Conservation (phyloP, 2,888 invertebrate species). For the Cheilosia vulpina region DNA sequence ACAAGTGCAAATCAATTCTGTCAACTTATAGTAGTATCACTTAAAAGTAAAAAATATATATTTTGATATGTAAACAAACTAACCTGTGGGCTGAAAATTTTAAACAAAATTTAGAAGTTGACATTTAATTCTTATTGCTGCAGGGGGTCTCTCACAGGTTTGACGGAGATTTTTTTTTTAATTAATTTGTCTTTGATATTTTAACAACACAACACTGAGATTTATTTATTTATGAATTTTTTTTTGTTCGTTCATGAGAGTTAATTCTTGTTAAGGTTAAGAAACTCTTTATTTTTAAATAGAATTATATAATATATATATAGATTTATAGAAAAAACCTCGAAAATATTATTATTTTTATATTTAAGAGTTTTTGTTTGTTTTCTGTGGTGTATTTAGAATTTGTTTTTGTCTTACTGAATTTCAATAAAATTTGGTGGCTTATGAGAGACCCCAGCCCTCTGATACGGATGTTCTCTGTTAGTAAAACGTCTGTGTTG, state of each 20-base stretch:
- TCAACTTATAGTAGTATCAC: conserved; percentile 43
- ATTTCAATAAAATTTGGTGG: conserved; percentile 82
- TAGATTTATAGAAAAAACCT: conserved; percentile 31
- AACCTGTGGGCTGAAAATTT: conserved; percentile 82
- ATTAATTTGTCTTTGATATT: conserved; percentile 31
- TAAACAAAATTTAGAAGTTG: conserved; percentile 55
- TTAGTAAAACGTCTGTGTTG: conserved; percentile 93
- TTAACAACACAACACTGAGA: conserved; percentile 65
- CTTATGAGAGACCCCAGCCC: conserved; percentile 92
- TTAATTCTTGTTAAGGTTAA: conserved; percentile 37
- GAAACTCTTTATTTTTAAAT: conserved; percentile 27
- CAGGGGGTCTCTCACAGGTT: conserved; percentile 77
- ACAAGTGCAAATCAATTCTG: conserved; percentile 34
- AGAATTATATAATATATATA: conserved; percentile 6
- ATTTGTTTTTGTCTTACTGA: conserved; percentile 74
- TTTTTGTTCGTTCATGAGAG: conserved; percentile 54
- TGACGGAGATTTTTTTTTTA: conserved; percentile 32
- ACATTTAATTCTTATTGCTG: conserved; percentile 70
- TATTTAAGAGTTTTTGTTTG: conserved; percentile 6
- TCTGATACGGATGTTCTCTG: conserved; percentile 98
- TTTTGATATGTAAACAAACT: conserved; percentile 76
- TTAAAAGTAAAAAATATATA: conserved; percentile 44
- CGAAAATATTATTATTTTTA: conserved; percentile 24
- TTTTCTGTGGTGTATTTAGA: conserved; percentile 4
- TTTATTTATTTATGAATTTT: conserved; percentile 53